Conservation (phyloP, 2,797 vertebrate species). For the Eulemur coronatus region DNA sequence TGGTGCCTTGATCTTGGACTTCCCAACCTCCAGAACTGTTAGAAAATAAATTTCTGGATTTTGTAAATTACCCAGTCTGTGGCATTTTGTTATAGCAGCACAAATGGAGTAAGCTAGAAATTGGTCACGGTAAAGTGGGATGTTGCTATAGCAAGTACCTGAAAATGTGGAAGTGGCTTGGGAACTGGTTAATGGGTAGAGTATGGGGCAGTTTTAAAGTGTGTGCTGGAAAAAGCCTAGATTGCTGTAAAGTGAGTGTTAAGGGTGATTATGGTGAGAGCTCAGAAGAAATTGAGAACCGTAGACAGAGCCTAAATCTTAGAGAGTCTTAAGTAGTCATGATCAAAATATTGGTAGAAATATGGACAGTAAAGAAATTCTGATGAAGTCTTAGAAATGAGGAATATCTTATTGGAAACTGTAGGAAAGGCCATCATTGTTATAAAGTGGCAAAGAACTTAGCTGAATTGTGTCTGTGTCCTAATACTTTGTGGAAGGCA, state of each 20-base stretch:
- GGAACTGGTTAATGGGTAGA: background rate
- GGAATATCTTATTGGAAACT: background rate
- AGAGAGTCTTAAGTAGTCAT: background rate
- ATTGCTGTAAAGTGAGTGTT: background rate
- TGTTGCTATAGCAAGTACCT: background rate
- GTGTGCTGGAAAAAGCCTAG: background rate
- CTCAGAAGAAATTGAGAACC: background rate
- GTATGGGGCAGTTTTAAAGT: background rate
- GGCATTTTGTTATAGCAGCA: background rate
- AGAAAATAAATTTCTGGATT: background rate
- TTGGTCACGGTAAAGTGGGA: background rate
- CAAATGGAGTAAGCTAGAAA: background rate
- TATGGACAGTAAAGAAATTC: background rate
- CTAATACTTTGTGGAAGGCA: background rate
- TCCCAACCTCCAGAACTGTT: background rate
- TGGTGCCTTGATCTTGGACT: background rate
- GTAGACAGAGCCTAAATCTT: background rate
- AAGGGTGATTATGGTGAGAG: background rate
- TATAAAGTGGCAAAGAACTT: background rate
- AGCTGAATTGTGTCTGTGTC: background rate
- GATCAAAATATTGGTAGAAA: background rate
- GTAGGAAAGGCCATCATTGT: background rate
- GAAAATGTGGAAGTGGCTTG: background rate
- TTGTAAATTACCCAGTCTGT: background rate
- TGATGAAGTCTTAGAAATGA: background rate